These are phyloP conservation scores for Tetrapedia diversipes DNA, from an alignment of 2,888 invertebrate genomes.

Conservation along the genomic window DNA sequence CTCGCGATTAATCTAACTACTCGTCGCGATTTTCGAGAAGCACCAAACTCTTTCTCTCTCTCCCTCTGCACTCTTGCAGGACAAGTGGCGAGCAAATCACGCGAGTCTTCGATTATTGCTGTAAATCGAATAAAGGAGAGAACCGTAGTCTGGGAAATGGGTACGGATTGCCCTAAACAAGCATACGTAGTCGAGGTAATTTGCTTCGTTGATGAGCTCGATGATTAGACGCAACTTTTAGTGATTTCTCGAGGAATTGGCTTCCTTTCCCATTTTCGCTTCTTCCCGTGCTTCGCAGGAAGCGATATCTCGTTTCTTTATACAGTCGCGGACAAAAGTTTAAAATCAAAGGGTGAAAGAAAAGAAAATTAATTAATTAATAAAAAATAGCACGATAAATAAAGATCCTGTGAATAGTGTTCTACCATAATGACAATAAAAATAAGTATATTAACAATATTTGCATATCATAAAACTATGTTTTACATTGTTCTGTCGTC, in stretches of 20 bases:
- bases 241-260: background rate
- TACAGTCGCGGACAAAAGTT: too few relatives aligned
- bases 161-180: slow-evolving; percentile 27
- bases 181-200: slow-evolving; percentile 14
- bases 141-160: slow-evolving; percentile 26
- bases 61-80: too few relatives aligned
- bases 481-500: too few relatives aligned
- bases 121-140: slow-evolving; percentile 15
- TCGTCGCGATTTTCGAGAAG: slow-evolving; percentile 16
- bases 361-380: too few relatives aligned
- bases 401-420: too few relatives aligned
- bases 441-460: too few relatives aligned
- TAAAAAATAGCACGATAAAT: too few relatives aligned
- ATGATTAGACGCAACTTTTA: slow-evolving; percentile 19
- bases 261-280: background rate
- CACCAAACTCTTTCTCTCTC: slow-evolving; percentile 23
- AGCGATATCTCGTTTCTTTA: background rate
- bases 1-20: slow-evolving; percentile 16
- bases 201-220: slow-evolving; percentile 16
- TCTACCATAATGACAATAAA: too few relatives aligned
- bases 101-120: slow-evolving; percentile 31
- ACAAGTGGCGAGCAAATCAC: slow-evolving; percentile 22
- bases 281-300: background rate
- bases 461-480: too few relatives aligned
- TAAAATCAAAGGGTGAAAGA: too few relatives aligned